A percentile compares a stretch with the other conserved stretches of the same genome.
Conservation (phyloP, 2,113 vertebrate genomes). For the Psittacara wagleri region DNA sequence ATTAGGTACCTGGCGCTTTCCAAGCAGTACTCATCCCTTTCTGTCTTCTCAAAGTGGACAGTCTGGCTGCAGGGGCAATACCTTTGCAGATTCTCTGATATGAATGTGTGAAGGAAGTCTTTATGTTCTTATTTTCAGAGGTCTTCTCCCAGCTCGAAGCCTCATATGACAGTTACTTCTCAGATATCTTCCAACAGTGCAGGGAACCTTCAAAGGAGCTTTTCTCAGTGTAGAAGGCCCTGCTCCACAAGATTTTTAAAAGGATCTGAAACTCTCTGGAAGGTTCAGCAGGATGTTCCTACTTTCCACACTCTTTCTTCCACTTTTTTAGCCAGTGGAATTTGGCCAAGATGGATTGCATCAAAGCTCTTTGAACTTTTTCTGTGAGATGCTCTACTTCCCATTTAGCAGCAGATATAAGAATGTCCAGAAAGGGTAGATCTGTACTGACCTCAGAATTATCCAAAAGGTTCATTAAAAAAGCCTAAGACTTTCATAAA, state of each 20-base stretch:
- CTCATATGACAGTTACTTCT: background rate
- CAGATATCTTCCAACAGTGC: background rate
- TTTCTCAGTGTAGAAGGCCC: background rate
- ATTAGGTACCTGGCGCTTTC: background rate
- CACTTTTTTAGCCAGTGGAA: background rate
- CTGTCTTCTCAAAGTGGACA: background rate
- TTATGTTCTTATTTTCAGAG: background rate
- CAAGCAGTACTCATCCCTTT: background rate
- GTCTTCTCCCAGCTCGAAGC: background rate
- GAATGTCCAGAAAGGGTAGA: background rate
- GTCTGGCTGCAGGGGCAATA: background rate
- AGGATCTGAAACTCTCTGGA: background rate
- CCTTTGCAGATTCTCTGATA: background rate
- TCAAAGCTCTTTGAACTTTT: background rate
- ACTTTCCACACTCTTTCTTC: background rate
- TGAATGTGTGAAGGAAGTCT: background rate
- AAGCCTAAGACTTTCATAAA: background rate
- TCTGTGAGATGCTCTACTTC: background rate
- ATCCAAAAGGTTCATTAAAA: background rate
- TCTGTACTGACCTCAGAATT: background rate
- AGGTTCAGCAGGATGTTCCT: background rate
- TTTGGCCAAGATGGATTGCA: background rate
- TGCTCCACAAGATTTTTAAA: background rate
- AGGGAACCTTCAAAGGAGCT: background rate
- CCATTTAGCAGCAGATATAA: background rate